These are phyloP conservation scores for Polietes domitor DNA, from an alignment of 2,888 invertebrate species.

Conservation along the genomic window DNA sequence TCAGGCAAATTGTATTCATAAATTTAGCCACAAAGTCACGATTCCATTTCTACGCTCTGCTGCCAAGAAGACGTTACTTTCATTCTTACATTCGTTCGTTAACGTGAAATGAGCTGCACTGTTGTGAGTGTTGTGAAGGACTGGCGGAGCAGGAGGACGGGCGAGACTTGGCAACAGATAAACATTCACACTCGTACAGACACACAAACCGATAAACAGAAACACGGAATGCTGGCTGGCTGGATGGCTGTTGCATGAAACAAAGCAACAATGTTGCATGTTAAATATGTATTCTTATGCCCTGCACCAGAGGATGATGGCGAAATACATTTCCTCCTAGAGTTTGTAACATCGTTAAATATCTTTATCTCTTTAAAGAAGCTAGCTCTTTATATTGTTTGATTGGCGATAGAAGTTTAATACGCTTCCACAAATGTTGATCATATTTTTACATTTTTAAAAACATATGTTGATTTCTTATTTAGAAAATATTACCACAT, in stretches of 20 bases:
- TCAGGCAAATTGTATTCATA: constrained; percentile 48
- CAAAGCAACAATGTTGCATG: constrained; percentile 62
- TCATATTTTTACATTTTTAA: no score
- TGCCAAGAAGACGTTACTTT: constrained; percentile 38
- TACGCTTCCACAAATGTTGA: no score
- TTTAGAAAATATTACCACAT: no score
- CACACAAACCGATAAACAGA: not conserved
- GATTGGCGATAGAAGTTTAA: no score
- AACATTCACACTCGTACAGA: constrained; percentile 7
- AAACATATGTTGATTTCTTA: no score
- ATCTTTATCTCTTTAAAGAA: no score
- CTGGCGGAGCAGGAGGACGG: not conserved
- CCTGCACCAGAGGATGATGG: not conserved
- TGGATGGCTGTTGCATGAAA: constrained; percentile 48
- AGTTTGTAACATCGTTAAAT: no score
- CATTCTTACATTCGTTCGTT: constrained; percentile 7
- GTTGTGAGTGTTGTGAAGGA: constrained; percentile 2
- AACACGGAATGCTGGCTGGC: constrained; percentile 4
- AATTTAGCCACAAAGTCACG: constrained; percentile 62
- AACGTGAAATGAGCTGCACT: constrained; percentile 8
- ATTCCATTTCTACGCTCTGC: constrained; percentile 41
- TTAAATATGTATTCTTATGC: constrained; percentile 28
- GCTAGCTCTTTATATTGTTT: no score
- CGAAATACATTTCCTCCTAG: no score
- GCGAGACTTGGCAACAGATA: not conserved